These are phyloP conservation scores for Euplagia quadripunctaria DNA, from an alignment of 2,888 invertebrate genomes.

Conservation along the genomic window DNA sequence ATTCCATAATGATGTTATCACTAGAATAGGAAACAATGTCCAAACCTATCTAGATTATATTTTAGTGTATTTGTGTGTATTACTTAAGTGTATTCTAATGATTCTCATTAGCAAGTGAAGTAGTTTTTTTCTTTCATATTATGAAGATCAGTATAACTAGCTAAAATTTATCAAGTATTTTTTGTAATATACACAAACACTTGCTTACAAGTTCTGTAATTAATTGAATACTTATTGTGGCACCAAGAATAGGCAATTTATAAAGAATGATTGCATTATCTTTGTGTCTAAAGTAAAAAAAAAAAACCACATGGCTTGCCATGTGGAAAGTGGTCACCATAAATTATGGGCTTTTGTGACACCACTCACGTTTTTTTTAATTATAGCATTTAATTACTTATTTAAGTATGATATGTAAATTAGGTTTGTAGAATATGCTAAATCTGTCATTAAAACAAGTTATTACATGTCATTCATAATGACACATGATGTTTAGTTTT, in stretches of 20 bases:
- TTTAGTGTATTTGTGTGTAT: neutral
- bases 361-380: neutral
- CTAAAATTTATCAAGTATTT: neutral
- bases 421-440: neutral
- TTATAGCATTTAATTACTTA: neutral
- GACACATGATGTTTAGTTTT: neutral
- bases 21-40: conserved; percentile 6
- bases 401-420: neutral
- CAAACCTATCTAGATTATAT: neutral
- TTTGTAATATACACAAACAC: too few species aligned
- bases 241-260: too few species aligned
- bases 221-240: too few species aligned
- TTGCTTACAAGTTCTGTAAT: too few species aligned
- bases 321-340: neutral
- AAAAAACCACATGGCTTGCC: neutral
- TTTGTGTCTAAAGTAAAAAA: neutral
- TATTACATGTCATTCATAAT: neutral
- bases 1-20: conserved; percentile 12
- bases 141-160: neutral
- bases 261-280: too few species aligned
- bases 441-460: neutral
- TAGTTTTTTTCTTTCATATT: neutral
- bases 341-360: neutral
- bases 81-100: neutral
- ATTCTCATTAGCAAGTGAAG: neutral